Percentiles rank a stretch among this genome's conserved stretches.
Conservation (phyloP, 2,888 invertebrate species). For the Arrhopalites spinosus region DNA sequence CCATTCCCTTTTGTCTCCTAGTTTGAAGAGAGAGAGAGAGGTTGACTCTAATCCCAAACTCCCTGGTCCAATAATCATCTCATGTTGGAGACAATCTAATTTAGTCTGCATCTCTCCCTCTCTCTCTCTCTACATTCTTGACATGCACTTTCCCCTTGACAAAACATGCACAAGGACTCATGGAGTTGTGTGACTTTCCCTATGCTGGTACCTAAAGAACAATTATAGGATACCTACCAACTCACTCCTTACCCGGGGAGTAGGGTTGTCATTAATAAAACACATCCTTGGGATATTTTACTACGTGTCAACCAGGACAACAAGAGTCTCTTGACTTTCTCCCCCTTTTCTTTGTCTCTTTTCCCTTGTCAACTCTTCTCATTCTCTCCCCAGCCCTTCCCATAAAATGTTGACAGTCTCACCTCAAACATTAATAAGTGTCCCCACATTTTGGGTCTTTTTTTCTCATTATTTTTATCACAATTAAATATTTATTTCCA, state of each 20-base stretch:
- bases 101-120: not conserved
- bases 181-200: not conserved
- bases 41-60: not conserved
- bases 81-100: constrained; percentile 1
- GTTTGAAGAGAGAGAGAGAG: not conserved
- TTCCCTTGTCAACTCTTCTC: constrained; percentile 3
- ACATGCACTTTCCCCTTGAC: not conserved
- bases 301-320: not conserved
- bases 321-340: not conserved
- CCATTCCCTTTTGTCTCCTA: not conserved
- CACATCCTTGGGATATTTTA: not conserved
- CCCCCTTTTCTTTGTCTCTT: constrained; percentile 1
- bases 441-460: too few species aligned
- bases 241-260: too few species aligned
- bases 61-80: constrained; percentile 18
- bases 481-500: too few species aligned
- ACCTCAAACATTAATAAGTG: too few species aligned
- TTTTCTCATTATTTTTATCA: too few species aligned
- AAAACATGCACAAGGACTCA: not conserved
- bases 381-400: not conserved
- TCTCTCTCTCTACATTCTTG: not conserved
- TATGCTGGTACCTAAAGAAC: not conserved
- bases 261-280: too few species aligned
- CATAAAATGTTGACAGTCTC: too few species aligned
- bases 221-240: too few species aligned